phyloP scores from a whole-genome alignment of 2,888 invertebrate species.

The Xylota segnis region DNA sequence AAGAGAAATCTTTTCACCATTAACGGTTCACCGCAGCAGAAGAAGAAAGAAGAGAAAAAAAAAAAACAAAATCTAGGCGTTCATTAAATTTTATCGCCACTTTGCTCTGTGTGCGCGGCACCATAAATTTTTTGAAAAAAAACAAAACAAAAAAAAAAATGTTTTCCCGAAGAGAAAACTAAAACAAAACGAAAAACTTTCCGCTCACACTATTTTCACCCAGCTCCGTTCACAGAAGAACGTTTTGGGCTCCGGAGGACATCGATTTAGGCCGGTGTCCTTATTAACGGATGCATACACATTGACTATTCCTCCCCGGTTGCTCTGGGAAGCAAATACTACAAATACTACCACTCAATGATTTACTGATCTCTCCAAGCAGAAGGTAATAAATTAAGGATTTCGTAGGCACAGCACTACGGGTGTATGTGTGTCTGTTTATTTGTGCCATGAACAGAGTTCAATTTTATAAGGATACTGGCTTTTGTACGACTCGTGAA shows the following conservation, averaged over 20 bases:
- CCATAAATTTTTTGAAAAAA: slow-evolving; percentile 33
- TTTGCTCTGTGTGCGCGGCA: slow-evolving; percentile 31
- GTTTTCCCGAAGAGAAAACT: slow-evolving; percentile 20
- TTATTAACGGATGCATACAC: slow-evolving; percentile 49
- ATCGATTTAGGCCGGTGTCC: slow-evolving; percentile 30
- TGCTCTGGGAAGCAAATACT: slow-evolving; percentile 9
- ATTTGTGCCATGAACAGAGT: neutral
- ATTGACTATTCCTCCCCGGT: slow-evolving; percentile 19
- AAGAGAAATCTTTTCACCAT: slow-evolving; percentile 18
- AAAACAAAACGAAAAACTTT: slow-evolving; percentile 30
- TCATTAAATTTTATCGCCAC: slow-evolving; percentile 66
- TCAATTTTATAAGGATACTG: slow-evolving; percentile 2
- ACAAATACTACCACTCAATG: slow-evolving; percentile 56
- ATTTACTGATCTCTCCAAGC: slow-evolving; percentile 27
- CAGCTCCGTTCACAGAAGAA: neutral
- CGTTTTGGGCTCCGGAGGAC: neutral
- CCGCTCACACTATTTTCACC: neutral
- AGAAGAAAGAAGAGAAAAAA: neutral
- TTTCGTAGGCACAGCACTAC: neutral
- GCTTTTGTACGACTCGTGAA: neutral
- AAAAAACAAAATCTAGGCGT: slow-evolving; percentile 31
- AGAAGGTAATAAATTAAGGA: slow-evolving; percentile 44
- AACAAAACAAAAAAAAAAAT: slow-evolving; percentile 25
- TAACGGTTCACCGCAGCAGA: neutral
- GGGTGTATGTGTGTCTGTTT: neutral